Conservation (phyloP, 1,140 invertebrate species). For the Probaryconus sp. region DNA sequence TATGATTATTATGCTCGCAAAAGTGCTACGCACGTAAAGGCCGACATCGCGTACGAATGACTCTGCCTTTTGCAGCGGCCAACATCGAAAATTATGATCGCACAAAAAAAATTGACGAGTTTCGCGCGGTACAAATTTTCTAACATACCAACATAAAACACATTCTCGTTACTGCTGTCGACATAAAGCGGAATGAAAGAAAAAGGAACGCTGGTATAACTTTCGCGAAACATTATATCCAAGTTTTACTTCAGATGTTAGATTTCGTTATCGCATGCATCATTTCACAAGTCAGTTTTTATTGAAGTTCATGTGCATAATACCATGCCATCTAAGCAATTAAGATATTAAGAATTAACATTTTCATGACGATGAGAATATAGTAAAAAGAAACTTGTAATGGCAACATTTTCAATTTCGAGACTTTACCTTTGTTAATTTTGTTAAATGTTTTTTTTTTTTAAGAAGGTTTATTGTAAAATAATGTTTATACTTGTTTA, state of each 20-base stretch:
- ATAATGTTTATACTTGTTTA: no score
- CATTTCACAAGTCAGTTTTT: neutral
- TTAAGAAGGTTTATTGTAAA: no score
- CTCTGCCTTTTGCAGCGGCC: constrained; percentile 12
- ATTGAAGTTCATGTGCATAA: no score
- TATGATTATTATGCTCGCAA: constrained; percentile 30
- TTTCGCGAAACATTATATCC: constrained; percentile 22
- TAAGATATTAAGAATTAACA: no score
- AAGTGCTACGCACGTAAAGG: constrained; percentile 41
- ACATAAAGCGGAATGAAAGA: constrained; percentile 22
- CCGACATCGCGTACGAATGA: constrained; percentile 32
- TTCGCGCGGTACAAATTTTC: constrained; percentile 24
- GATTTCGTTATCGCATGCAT: constrained; percentile 1
- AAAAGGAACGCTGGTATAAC: constrained; percentile 11
- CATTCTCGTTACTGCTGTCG: constrained; percentile 18
- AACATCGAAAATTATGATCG: constrained; percentile 48
- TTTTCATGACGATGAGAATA: no score
- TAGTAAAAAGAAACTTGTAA: no score
- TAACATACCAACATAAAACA: constrained; percentile 12
- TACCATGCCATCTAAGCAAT: no score
- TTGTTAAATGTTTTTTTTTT: no score
- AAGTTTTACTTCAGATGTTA: constrained; percentile 11
- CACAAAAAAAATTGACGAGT: constrained; percentile 43
- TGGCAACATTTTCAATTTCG: no score
- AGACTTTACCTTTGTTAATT: no score